A percentile compares a stretch with the other conserved stretches of the same genome.
These are phyloP conservation scores for Thinocorus orbignyianus DNA, from an alignment of 2,113 vertebrate species.

Conservation along the genomic window DNA sequence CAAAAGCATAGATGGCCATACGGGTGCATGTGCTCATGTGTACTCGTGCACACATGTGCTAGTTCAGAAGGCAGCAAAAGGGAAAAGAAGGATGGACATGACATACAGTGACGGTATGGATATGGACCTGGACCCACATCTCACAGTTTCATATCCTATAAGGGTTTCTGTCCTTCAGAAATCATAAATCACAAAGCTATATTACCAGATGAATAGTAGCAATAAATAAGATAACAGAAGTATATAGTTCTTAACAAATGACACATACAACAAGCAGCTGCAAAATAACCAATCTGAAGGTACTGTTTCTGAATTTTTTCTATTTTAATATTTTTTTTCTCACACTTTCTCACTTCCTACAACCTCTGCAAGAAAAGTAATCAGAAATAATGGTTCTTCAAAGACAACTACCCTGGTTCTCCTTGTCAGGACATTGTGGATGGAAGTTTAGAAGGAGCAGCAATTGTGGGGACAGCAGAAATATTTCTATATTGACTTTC, in stretches of 20 bases:
- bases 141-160: background rate
- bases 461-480: background rate
- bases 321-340: background rate
- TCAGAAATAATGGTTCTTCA: background rate
- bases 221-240: background rate
- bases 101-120: background rate
- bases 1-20: rapidly evolving
- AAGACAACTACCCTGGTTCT: background rate
- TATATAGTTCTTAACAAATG: background rate
- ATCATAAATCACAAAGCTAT: background rate
- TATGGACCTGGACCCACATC: background rate
- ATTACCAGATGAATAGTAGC: background rate
- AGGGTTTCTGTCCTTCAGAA: background rate
- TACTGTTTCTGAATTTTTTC: background rate
- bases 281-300: background rate
- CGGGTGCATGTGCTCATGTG: rapidly evolving
- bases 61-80: background rate
- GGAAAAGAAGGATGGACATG: background rate
- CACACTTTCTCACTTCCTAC: background rate
- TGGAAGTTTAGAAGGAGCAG: background rate
- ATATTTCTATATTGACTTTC: background rate
- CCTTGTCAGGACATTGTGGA: background rate
- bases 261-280: background rate
- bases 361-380: background rate
- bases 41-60: rapidly evolving